phyloP scores from a whole-genome alignment of 2,888 invertebrate species.

The Thera britannica region DNA sequence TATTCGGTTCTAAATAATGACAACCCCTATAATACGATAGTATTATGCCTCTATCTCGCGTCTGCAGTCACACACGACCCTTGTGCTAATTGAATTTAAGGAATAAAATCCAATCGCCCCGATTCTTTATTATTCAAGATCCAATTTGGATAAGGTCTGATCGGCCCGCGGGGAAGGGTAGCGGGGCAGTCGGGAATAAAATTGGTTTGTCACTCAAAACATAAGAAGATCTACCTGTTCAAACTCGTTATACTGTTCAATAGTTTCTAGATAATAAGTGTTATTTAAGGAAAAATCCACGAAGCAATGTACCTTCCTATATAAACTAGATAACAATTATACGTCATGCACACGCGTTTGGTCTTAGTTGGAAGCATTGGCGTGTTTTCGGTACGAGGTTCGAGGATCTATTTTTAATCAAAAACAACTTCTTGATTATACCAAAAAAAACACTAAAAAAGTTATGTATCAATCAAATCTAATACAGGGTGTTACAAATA shows the following conservation, averaged over 20 bases:
- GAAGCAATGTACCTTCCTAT: no score
- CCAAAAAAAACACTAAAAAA: no score
- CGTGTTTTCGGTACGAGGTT: no score
- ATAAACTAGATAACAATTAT: no score
- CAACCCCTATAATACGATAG: slow-evolving; percentile 81
- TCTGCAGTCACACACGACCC: slow-evolving; percentile 83
- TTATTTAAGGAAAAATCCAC: no score
- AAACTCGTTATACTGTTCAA: slow-evolving; percentile 29
- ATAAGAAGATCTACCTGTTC: slow-evolving; percentile 71
- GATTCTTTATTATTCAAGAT: slow-evolving; percentile 86
- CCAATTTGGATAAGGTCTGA: slow-evolving; percentile 86
- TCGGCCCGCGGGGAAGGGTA: slow-evolving; percentile 74
- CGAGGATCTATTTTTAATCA: no score
- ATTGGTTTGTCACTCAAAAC: slow-evolving; percentile 86
- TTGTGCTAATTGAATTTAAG: slow-evolving; percentile 86
- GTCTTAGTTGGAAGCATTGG: no score
- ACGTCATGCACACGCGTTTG: no score
- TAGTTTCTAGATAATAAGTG: slow-evolving; percentile 20
- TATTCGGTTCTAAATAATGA: slow-evolving; percentile 57
- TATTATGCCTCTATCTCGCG: slow-evolving; percentile 79
- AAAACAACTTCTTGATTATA: no score
- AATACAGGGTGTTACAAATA: no score
- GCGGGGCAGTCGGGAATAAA: slow-evolving; percentile 83
- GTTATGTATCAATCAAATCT: no score
- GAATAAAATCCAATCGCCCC: slow-evolving; percentile 86